Base-by-base conservation (phyloP, 2,797 vertebrate species). In the Karalla daura region DNA sequence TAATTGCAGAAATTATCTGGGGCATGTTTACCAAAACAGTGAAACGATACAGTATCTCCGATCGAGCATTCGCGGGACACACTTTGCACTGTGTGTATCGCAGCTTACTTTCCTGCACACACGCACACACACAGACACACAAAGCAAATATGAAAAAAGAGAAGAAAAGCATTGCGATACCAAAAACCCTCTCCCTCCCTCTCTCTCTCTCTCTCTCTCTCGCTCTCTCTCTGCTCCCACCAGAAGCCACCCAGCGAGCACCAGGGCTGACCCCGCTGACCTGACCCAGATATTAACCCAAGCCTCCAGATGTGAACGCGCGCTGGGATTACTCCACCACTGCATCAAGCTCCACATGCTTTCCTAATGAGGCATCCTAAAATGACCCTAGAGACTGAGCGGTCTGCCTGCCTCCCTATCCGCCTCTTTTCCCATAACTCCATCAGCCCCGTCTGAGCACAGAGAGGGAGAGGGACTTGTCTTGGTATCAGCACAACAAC, bases 221-320 rank as follows among this genome's bases (percentile, higher is more conserved):
- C 49, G 53, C 50, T 66, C 58, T 36, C 73, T 61, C 39, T 60
- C 7, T 58, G 43, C 84, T 83, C 67, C 62, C 70, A 87, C 76
- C 83, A 84, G 80, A 87, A 90, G 83, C 83, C 86, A 88, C 84
- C 82, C 79, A 85, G 82, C 54, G 35, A 85, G 79, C 80, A 90
- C 82, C 80, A 80, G 80, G 82, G 80, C 72, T 81, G 65, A 88
- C 86, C 86, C 74, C 33, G 64, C 83, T 90, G 89, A 92, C 91
- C 91, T 93, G 93, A 94, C 93, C 92, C 89, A 94, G 84, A 93
- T 93, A 91, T 93, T 91, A 93, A 89, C 92, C 88, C 83, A 78
- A 89, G 86, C 87, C 85, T 93, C 92, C 93, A 94, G 92, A 94
- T 94, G 92, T 93, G 91, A 87, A 85, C 78, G 65, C 71, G 73